Evolutionary conservation across 2,888 invertebrate species (phyloP).

Genomic region (Lithophane semibrunnea): DNA sequence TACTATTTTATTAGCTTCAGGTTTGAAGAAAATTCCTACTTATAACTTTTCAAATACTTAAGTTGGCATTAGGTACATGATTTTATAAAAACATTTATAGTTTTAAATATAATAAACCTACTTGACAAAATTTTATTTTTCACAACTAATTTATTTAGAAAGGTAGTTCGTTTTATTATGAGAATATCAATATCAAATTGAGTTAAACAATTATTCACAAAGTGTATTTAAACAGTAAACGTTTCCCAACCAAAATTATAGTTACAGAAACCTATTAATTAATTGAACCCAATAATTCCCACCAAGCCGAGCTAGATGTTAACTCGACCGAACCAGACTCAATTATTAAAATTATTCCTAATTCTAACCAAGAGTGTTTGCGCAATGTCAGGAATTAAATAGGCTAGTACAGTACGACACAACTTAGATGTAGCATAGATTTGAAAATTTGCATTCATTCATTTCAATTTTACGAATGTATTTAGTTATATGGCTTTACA

Average conservation of each 20-base stretch:
- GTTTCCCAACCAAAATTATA: conserved; percentile 25
- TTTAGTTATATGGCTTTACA: too few species aligned
- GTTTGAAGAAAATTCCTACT: background rate
- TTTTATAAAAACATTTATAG: too few species aligned
- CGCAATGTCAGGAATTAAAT: conserved; percentile 46
- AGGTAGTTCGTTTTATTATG: too few species aligned
- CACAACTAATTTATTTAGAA: too few species aligned
- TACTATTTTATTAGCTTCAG: background rate
- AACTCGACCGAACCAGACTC: conserved; percentile 39
- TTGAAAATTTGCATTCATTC: too few species aligned
- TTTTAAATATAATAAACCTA: too few species aligned
- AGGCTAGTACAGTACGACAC: background rate
- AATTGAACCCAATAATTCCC: conserved; percentile 28
- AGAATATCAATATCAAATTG: background rate
- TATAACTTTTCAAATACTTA: background rate
- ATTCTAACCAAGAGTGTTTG: conserved; percentile 32
- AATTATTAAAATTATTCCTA: conserved; percentile 44
- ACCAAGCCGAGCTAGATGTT: conserved; percentile 21
- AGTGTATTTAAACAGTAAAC: conserved; percentile 16
- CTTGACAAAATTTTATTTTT: too few species aligned
- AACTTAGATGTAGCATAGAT: too few species aligned
- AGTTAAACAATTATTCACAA: background rate
- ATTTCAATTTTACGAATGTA: too few species aligned
- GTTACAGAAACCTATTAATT: conserved; percentile 24
- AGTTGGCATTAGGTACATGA: too few species aligned